Conservation (phyloP, 1,140 invertebrate genomes). For the Metaphire vulgaris region DNA sequence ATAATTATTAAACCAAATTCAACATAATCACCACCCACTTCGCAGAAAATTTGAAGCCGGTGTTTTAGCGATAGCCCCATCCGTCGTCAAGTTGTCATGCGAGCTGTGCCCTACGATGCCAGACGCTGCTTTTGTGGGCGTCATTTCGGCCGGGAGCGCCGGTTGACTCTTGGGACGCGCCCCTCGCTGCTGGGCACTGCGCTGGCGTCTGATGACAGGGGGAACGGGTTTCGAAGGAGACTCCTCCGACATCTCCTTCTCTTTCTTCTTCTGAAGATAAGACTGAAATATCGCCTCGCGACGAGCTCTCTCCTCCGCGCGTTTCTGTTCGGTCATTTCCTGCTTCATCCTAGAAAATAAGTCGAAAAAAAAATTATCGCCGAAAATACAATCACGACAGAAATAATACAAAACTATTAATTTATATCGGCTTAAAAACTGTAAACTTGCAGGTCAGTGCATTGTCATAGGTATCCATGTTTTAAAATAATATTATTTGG, state of each 20-base stretch:
- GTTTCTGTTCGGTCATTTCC: constrained; percentile 75
- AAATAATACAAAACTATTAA: no score
- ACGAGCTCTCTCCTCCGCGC: constrained; percentile 79
- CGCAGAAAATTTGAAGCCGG: not conserved
- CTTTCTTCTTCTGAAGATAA: constrained; percentile 87
- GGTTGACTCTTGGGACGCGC: constrained; percentile 20
- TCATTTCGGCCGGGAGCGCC: not conserved
- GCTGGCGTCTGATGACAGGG: not conserved
- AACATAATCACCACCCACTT: no score
- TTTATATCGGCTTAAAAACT: no score
- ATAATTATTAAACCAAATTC: no score
- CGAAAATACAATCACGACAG: no score
- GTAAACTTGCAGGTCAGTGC: not conserved
- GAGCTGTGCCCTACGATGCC: constrained; percentile 4
- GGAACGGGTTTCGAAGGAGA: not conserved
- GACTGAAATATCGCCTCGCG: constrained; percentile 83
- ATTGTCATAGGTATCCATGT: not conserved
- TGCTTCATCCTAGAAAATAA: constrained; percentile 63
- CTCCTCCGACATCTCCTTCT: constrained; percentile 39
- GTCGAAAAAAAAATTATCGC: no score
- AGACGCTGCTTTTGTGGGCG: not conserved
- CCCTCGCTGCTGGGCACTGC: not conserved
- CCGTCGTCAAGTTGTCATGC: not conserved
- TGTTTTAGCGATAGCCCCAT: not conserved
- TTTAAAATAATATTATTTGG: not conserved